Evolutionary conservation across 2,888 invertebrate species (phyloP), one percentile per base, ranked within the genome.

Genomic region (Acrobeloides nanus): DNA sequence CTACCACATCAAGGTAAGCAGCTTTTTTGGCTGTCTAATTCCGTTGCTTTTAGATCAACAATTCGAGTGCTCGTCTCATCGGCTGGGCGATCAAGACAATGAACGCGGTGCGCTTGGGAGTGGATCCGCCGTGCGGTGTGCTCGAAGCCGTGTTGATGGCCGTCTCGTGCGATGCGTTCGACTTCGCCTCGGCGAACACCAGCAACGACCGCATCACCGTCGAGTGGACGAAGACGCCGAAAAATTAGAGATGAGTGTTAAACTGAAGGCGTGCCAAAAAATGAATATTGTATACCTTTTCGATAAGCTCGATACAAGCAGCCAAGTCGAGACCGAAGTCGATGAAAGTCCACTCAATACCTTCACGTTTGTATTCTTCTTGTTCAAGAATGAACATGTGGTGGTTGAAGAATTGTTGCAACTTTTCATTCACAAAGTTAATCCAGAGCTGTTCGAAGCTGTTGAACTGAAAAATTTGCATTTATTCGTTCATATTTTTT

Each of bases 401-500:
- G 76, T 90, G 90, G 81, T 92, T 90, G 85, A 90, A 92, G 84
- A 90, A 92, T 79, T 90, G 90, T 81, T 92, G 90, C 75, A 92
- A 83, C 80, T 89, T 87, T 81, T 92, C 90, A 79, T 92, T 92
- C 80, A 90, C 90, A 82, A 90, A 92, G 83, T 92, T 92, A 83
- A 92, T 92, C 82, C 90, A 92, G 78, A 92, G 82, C 82, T 92
- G 90, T 82, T 92, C 89, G 82, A 90, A 90, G 79, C 89, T 87
- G 83, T 90, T 92, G 84, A 81, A 92, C 90, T 92, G 81, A 47
- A 66, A 61, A 33, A n/a, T 5, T 6, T 29, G 10, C 15, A 17
- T 45, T 42, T 12, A 21, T 18, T 23, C 12, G 8, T 12, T 18
- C 15, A 8, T 15, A 10, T 46, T 20, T 5, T 8, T 43, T 4